Base-by-base conservation (phyloP, 2,113 vertebrate species). In the Pterocles orientalis region DNA sequence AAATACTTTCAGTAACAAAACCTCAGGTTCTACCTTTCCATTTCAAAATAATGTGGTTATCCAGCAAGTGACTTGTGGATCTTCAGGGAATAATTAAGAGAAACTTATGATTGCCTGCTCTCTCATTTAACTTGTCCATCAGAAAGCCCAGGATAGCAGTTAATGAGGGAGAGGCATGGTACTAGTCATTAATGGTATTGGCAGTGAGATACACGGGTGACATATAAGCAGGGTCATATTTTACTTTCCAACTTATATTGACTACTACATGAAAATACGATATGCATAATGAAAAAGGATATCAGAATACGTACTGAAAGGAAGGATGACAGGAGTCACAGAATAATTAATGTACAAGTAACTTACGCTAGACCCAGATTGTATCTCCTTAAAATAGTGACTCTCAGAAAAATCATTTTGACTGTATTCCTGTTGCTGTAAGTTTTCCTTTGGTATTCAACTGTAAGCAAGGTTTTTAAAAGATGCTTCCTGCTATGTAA, bases 391-490 rank as follows among this genome's bases (percentile, higher is more conserved):
- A 95, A 90, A 82, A 84, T 75, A 77, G 24, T 15, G 11, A 36
- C 58, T 85, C 19, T 85, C 34, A 62, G 50, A 83, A 86, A 88
- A 94, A 77, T 70, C 18, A 19, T 28, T 92, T 73, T 19, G 41
- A 65, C 47, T 51, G 8, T 54, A 62, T 70, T 95, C 34, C 29
- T 78, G 26, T 28, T 92, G 47, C 34, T 92, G 60, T 16, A 88
- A 61, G 25, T 92, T 95, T 95, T 94, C 43, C 19, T 90, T 81
- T 66, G 5, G 4, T 77, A 47, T 76, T 41, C 28, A 79, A 58
- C 28, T 54, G 12, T 41, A 95, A 94, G 36, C 50, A 88, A 77
- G 47, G 56, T 78, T 90, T 92, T 82, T 48, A 57, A 87, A 82
- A 79, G 47, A 82, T 1, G 4, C 5, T 90, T n/a, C 19, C n/a